A percentile compares a stretch with the other conserved stretches of the same genome.
Evolutionary conservation across 2,888 invertebrate species (phyloP).

Genomic region (Himalopsyche tibetana): DNA sequence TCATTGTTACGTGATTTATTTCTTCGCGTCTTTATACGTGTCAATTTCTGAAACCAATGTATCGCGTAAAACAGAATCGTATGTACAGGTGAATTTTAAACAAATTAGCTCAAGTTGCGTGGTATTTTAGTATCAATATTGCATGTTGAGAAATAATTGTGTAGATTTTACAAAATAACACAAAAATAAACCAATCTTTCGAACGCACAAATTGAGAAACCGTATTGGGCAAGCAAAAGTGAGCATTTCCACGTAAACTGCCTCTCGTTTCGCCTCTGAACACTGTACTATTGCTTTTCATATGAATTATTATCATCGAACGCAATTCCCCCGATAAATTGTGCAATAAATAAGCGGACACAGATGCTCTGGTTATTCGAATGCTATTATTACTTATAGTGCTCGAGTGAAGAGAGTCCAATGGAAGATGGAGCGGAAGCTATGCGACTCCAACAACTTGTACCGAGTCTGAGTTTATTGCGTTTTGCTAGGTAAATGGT

Average conservation of each 20-base stretch:
- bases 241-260: slow-evolving; percentile 45
- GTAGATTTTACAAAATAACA: too few species aligned
- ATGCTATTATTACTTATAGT: slow-evolving; percentile 57
- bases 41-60: too few species aligned
- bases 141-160: too few species aligned
- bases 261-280: slow-evolving; percentile 16
- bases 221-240: slow-evolving; percentile 22
- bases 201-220: not conserved
- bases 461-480: slow-evolving; percentile 7
- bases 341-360: slow-evolving; percentile 64
- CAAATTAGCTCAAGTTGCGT: too few species aligned
- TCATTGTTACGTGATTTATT: too few species aligned
- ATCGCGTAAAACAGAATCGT: too few species aligned
- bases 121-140: too few species aligned
- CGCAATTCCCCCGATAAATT: slow-evolving; percentile 61
- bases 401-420: slow-evolving; percentile 53
- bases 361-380: slow-evolving; percentile 63
- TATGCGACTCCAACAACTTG: slow-evolving; percentile 24
- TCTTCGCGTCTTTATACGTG: too few species aligned
- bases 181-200: too few species aligned
- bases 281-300: slow-evolving; percentile 53
- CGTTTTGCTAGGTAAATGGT: slow-evolving; percentile 33
- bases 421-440: slow-evolving; percentile 44
- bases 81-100: too few species aligned
- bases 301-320: slow-evolving; percentile 61